Evolutionary conservation across 2,888 invertebrate genomes (phyloP).

Genomic region (Sycophila texana): DNA sequence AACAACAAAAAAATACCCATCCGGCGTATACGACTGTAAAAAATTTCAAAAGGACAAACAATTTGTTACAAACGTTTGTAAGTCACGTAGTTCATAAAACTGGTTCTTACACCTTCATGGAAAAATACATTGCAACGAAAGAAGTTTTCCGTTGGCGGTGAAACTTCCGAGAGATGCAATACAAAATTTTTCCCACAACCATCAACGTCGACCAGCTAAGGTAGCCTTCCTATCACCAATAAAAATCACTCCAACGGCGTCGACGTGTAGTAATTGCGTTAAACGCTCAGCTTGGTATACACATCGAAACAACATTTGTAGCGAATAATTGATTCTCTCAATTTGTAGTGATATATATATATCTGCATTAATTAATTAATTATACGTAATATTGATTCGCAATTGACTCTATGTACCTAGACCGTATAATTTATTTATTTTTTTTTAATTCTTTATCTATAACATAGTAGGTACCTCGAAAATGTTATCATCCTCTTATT

Average conservation of each 20-base stretch:
- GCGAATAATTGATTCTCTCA: constrained; percentile 56
- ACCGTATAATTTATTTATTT: constrained; percentile 49
- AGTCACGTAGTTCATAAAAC: too few species aligned
- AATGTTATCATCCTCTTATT: constrained; percentile 37
- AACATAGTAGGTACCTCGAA: constrained; percentile 60
- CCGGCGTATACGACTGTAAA: too few species aligned
- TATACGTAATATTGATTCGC: constrained; percentile 67
- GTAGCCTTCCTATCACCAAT: constrained; percentile 18
- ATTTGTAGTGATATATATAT: constrained; percentile 59
- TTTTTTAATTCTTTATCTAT: constrained; percentile 50
- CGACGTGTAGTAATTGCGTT: constrained; percentile 6
- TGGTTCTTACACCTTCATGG: too few species aligned
- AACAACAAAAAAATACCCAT: too few species aligned
- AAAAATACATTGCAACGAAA: neutral
- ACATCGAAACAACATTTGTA: constrained; percentile 45
- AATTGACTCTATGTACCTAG: constrained; percentile 67
- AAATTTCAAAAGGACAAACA: too few species aligned
- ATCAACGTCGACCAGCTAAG: neutral
- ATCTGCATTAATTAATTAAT: constrained; percentile 53
- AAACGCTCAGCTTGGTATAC: constrained; percentile 42
- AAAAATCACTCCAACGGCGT: neutral
- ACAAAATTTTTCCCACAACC: neutral
- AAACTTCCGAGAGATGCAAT: neutral
- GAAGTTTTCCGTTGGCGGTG: neutral
- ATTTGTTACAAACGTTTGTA: too few species aligned